Base-by-base conservation (phyloP, 2,797 vertebrate genomes). In the Enteromius radiatus region DNA sequence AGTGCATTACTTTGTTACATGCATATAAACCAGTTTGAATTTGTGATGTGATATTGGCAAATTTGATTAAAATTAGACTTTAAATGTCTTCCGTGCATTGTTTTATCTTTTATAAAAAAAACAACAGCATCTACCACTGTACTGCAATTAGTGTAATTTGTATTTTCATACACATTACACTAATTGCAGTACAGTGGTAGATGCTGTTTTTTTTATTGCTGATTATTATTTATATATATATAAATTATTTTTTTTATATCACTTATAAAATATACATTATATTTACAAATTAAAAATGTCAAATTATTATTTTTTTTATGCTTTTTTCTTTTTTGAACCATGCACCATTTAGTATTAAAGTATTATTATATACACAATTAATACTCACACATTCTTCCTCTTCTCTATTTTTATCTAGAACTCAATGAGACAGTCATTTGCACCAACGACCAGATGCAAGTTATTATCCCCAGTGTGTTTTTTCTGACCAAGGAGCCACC, bases 401-500 rank as follows among this genome's bases (percentile, higher is more conserved):
- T 31, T 63, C 19, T 31, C 38, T 64, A 2, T 81, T 87, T 83
- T 84, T 63, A 26, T 28, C 54, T 63, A 95, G 95, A 93, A 82
- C 91, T 96, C 63, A 96, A 95, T 86, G 94, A 95, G 89, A 95
- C 94, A 0, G 93, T 96, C 45, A 88, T 94, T 76, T 96, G 95
- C 49, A 93, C 93, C 85, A 95, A 95, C 5, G 92, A 95, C 87
- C 93, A 92, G 33, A 95, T 96, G 92, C 92, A 93, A 64, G 93
- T 95, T 14, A 56, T 93, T 52, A 94, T 96, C 86, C 94, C 95
- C 47, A 93, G 91, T 15, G 47, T 81, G 3, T 95, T 95, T 83
- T 96, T 96, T 86, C 93, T 95, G 84, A 93, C 81, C 88, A 95
- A 94, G 89, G 90, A 90, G 0, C 94, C 95, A 69, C 93, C 95